Conservation (phyloP, 35 echinoderm and acorn worm species). For the Ophiothrix spiculata region DNA sequence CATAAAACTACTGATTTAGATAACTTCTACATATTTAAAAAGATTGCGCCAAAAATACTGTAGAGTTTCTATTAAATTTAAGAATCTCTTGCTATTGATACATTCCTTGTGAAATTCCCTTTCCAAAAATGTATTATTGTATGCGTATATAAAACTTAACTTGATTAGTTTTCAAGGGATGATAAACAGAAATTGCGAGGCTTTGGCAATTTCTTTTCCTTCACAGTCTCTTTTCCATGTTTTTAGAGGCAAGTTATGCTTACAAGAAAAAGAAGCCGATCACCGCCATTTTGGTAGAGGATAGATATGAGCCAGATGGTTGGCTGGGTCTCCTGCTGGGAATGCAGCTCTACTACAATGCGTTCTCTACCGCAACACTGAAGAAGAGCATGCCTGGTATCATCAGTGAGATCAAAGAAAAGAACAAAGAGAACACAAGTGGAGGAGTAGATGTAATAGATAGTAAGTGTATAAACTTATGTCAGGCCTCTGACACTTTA, state of each 20-base stretch:
- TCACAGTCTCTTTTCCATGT: background rate
- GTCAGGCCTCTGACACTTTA: background rate
- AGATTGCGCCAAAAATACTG: too few species aligned
- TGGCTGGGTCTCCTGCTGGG: background rate
- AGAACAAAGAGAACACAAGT: background rate
- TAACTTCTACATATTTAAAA: too few species aligned
- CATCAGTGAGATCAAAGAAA: background rate
- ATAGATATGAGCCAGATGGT: background rate
- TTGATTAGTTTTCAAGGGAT: too few species aligned
- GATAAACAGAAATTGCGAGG: too few species aligned
- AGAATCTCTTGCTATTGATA: too few species aligned
- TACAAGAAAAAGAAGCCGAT: background rate
- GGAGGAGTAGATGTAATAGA: background rate
- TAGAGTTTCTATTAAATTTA: too few species aligned
- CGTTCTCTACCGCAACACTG: background rate
- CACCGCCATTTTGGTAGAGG: background rate
- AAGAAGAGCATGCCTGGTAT: background rate
- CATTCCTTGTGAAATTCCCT: too few species aligned
- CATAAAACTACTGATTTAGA: too few species aligned
- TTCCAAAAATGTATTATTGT: too few species aligned
- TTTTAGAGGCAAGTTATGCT: background rate
- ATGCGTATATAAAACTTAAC: too few species aligned
- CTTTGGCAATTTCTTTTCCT: too few species aligned
- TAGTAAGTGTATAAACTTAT: background rate
- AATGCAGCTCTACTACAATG: background rate